Conservation (phyloP, 2,797 vertebrate genomes). For the Numenius phaeopus region DNA sequence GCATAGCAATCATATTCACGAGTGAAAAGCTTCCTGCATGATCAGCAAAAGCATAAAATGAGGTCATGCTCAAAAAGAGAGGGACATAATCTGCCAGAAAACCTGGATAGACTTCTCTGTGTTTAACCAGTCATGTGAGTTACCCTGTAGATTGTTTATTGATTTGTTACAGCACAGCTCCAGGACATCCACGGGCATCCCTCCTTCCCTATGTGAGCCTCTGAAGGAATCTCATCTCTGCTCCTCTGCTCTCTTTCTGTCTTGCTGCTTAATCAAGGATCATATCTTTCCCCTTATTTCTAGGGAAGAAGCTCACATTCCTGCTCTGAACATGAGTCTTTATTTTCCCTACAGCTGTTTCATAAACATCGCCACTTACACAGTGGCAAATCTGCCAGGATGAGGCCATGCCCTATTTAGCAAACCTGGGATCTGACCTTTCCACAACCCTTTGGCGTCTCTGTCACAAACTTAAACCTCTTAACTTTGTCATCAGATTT, state of each 20-base stretch:
- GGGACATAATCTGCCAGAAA: not conserved
- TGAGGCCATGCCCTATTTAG: not conserved
- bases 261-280: not conserved
- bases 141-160: not conserved
- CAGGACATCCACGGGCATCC: not conserved
- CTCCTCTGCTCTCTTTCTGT: not conserved
- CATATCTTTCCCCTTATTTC: not conserved
- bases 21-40: not conserved
- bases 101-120: not conserved
- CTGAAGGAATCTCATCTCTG: not conserved
- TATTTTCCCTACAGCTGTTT: not conserved
- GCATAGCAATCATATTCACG: not conserved
- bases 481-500: not conserved
- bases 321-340: not conserved
- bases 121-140: not conserved
- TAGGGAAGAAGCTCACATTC: not conserved
- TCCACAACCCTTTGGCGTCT: not conserved
- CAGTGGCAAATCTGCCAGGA: not conserved
- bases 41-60: not conserved
- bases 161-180: not conserved
- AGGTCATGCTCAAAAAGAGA: not conserved
- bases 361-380: not conserved
- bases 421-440: not conserved
- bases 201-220: not conserved
- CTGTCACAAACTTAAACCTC: not conserved